phyloP scores from a whole-genome alignment of 2,888 invertebrate species.

The Rhyacophila evoluta region DNA sequence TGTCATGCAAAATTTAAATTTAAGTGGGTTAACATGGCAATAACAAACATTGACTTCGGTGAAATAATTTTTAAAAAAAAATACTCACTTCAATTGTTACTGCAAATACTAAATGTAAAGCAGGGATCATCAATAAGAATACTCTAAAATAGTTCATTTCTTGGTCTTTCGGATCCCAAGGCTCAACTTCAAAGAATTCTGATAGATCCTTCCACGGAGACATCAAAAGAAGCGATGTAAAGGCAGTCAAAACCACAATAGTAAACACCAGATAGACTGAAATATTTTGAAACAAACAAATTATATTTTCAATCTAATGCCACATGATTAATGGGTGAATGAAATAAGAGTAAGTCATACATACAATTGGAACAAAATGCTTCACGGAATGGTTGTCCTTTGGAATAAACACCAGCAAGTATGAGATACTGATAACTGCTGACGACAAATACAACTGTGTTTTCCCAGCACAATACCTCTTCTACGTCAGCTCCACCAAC shows the following conservation, averaged over 20 bases:
- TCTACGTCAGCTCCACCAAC: conserved; percentile 66
- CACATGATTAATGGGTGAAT: too few relatives aligned
- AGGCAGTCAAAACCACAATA: conserved; percentile 68
- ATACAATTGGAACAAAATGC: conserved; percentile 75
- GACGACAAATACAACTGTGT: conserved; percentile 81
- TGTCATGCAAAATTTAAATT: too few relatives aligned
- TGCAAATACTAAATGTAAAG: conserved; percentile 71
- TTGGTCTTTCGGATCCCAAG: conserved; percentile 58
- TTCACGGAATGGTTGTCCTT: conserved; percentile 81
- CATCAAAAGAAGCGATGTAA: conserved; percentile 71
- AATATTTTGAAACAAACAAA: conserved; percentile 55
- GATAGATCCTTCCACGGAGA: conserved; percentile 69
- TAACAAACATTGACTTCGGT: too few relatives aligned
- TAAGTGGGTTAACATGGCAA: too few relatives aligned
- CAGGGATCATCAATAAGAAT: conserved; percentile 71
- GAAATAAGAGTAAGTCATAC: too few relatives aligned
- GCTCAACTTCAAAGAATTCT: conserved; percentile 70
- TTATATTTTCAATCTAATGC: conserved; percentile 17
- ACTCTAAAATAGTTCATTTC: conserved; percentile 69
- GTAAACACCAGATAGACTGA: conserved; percentile 73
- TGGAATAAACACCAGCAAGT: conserved; percentile 83
- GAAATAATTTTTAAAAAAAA: too few relatives aligned
- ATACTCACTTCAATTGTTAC: conserved; percentile 73
- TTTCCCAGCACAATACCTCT: conserved; percentile 79
- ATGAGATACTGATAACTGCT: conserved; percentile 84